Evolutionary conservation across 2,113 vertebrate genomes (phyloP).

Genomic region (Seriola quinqueradiata): DNA sequence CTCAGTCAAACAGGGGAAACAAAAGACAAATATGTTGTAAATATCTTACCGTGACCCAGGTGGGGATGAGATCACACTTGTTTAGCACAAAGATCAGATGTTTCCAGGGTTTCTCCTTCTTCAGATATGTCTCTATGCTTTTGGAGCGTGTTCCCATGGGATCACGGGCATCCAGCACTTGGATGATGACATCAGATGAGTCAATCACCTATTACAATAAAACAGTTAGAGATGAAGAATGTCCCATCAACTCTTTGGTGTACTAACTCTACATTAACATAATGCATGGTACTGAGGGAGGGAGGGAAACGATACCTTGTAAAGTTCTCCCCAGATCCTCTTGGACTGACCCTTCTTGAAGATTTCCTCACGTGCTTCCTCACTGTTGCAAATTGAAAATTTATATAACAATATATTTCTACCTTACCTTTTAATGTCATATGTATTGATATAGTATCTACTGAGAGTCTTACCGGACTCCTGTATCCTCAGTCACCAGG

Average conservation of each 20-base stretch:
- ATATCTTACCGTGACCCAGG: conserved; percentile 95
- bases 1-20: neutral
- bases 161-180: conserved; percentile 97
- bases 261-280: neutral
- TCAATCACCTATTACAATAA: conserved; percentile 90
- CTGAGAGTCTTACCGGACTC: conserved; percentile 88
- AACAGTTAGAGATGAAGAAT: neutral
- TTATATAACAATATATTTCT: neutral
- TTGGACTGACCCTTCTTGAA: conserved; percentile 98
- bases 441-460: neutral
- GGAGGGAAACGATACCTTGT: conserved; percentile 88
- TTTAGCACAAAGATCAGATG: conserved; percentile 98
- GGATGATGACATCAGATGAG: conserved; percentile 97
- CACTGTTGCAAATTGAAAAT: conserved; percentile 77
- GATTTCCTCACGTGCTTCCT: conserved; percentile 93
- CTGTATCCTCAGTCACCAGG: conserved; percentile 91
- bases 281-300: neutral
- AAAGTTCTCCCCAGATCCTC: conserved; percentile 98
- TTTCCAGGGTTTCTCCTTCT: conserved; percentile 98
- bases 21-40: neutral
- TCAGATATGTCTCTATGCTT: conserved; percentile 94
- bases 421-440: too few species aligned
- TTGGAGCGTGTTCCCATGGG: conserved; percentile 95
- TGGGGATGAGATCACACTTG: conserved; percentile 97
- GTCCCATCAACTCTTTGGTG: neutral